These are phyloP conservation scores for Synchiropus splendidus DNA, from an alignment of 2,113 vertebrate species.

Conservation along the genomic window DNA sequence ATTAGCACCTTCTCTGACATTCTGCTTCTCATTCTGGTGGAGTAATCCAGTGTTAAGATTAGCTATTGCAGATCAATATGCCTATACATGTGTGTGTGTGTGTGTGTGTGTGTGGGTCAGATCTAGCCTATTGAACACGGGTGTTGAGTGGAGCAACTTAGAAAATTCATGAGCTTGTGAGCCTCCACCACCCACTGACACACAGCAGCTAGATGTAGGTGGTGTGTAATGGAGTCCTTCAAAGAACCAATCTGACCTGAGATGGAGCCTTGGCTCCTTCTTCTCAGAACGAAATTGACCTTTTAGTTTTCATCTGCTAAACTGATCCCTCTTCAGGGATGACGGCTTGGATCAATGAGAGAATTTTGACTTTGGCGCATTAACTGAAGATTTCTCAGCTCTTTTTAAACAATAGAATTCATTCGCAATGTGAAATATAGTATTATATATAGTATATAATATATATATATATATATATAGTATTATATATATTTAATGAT, in stretches of 20 bases:
- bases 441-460: no score
- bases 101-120: constrained; percentile 18
- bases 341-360: neutral
- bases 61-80: constrained; percentile 36
- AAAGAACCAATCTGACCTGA: constrained; percentile 5
- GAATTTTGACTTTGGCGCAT: neutral
- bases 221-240: constrained; percentile 9
- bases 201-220: neutral
- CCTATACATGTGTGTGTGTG: constrained; percentile 6
- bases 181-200: neutral
- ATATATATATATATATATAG: no score
- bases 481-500: no score
- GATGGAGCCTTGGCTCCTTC: constrained; percentile 1
- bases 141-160: constrained; percentile 12
- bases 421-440: no score
- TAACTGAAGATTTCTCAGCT: no score
- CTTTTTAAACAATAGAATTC: no score
- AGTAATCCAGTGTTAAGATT: constrained; percentile 25
- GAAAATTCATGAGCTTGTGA: constrained; percentile 17
- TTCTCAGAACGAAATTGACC: constrained; percentile 4
- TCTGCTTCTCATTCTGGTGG: constrained; percentile 4
- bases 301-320: constrained; percentile 1
- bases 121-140: constrained; percentile 30
- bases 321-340: neutral
- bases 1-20: neutral